These are phyloP conservation scores for Heptranchias perlo DNA, from an alignment of 2,113 vertebrate species.

Conservation along the genomic window DNA sequence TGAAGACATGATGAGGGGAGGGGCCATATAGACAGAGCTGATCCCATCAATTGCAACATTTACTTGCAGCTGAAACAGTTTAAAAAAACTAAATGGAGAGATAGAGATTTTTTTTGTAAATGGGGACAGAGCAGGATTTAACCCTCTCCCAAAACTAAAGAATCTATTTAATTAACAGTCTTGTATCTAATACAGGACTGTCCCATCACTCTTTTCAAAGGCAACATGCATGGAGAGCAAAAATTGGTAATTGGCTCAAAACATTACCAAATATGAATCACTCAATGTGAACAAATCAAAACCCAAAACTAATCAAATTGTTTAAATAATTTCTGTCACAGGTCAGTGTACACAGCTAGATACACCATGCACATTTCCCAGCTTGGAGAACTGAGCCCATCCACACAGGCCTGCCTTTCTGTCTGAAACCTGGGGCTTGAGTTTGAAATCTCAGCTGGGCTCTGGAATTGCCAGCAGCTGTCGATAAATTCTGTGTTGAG, in stretches of 20 bases:
- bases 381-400: not conserved
- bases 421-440: not conserved
- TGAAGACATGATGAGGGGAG: not conserved
- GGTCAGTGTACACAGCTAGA: not conserved
- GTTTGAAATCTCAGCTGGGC: not conserved
- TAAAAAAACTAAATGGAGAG: not conserved
- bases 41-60: not conserved
- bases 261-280: not conserved
- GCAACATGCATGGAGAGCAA: not conserved
- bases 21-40: not conserved
- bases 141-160: too few relatives aligned
- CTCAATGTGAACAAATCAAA: too few relatives aligned
- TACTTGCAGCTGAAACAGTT: not conserved
- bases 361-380: not conserved
- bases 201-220: not conserved
- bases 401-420: not conserved
- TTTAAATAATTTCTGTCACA: not conserved
- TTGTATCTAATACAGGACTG: not conserved
- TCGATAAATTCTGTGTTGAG: too few relatives aligned
- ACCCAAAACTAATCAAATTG: not conserved
- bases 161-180: too few relatives aligned
- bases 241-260: not conserved
- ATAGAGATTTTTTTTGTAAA: too few relatives aligned
- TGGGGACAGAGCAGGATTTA: too few relatives aligned
- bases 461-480: too few relatives aligned